These are phyloP conservation scores for Melanotaenia maccullochi DNA, from an alignment of 2,797 vertebrate species.

Conservation along the genomic window DNA sequence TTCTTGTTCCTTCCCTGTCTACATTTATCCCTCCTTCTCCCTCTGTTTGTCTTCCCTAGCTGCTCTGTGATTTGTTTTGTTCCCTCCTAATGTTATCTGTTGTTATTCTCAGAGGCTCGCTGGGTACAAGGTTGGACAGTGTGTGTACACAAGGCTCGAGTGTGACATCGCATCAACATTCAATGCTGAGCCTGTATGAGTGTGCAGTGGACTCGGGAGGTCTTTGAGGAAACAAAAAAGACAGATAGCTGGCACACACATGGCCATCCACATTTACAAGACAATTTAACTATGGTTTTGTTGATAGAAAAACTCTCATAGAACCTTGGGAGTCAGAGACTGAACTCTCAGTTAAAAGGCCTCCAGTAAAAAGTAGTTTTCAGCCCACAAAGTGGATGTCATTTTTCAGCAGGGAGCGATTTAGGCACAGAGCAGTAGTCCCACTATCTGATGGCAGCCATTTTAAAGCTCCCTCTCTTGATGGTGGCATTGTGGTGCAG, in stretches of 20 bases:
- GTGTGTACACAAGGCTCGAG: conserved; percentile 51
- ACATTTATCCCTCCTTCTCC: conserved; percentile 17
- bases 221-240: conserved; percentile 34
- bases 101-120: conserved; percentile 62
- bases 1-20: conserved; percentile 37
- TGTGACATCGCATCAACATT: conserved; percentile 44
- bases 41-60: conserved; percentile 58
- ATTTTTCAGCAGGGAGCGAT: conserved; percentile 1
- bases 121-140: conserved; percentile 42
- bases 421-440: conserved; percentile 7
- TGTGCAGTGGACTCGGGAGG: background rate
- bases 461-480: conserved; percentile 55
- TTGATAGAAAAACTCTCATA: conserved; percentile 49
- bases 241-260: conserved; percentile 26
- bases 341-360: conserved; percentile 13
- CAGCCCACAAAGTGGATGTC: background rate
- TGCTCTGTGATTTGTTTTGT: conserved; percentile 63
- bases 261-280: conserved; percentile 47
- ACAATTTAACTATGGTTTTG: conserved; percentile 58
- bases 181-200: conserved; percentile 11
- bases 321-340: conserved; percentile 28
- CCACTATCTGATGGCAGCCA: conserved; percentile 52
- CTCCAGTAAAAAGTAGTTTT: background rate
- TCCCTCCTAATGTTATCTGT: conserved; percentile 59
- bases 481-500: conserved; percentile 64